phyloP scores from a whole-genome alignment of 2,888 invertebrate genomes.

The Andricus curvator region DNA sequence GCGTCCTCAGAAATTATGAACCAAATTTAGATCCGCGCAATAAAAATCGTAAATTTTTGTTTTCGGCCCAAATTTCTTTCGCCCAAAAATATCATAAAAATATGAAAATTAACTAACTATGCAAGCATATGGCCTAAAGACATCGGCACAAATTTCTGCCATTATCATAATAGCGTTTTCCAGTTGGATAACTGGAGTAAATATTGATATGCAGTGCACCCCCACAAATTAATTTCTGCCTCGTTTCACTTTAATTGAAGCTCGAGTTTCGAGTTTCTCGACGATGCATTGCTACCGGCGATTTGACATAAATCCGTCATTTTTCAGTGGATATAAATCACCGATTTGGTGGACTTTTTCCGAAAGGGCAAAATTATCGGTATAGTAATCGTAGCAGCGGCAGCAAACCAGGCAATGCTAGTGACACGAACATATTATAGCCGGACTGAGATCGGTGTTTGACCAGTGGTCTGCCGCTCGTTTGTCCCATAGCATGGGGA shows the following conservation, averaged over 20 bases:
- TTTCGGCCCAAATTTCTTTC: not conserved
- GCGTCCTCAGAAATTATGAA: no score
- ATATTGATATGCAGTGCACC: conserved; percentile 3
- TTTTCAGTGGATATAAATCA: conserved; percentile 51
- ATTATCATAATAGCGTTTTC: conserved; percentile 8
- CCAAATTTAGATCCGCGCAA: no score
- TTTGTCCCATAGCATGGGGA: conserved; percentile 60
- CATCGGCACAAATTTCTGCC: not conserved
- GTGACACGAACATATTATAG: conserved; percentile 74
- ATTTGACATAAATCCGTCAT: conserved; percentile 44
- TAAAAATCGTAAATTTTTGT: no score
- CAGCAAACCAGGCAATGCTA: conserved; percentile 62
- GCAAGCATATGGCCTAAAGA: not conserved
- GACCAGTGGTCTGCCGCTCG: conserved; percentile 68
- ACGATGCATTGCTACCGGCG: conserved; percentile 48
- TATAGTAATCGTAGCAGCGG: conserved; percentile 38
- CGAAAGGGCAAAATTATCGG: conserved; percentile 51
- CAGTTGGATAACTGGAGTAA: not conserved
- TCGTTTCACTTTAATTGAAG: conserved; percentile 37
- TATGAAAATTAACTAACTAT: not conserved
- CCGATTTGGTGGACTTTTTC: conserved; percentile 50
- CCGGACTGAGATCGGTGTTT: conserved; percentile 63
- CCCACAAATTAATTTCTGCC: conserved; percentile 30
- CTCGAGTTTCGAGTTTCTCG: conserved; percentile 50
- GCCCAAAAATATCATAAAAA: not conserved